Evolutionary conservation across 2,113 vertebrate species (phyloP).

Genomic region (Apeltes quadracus): DNA sequence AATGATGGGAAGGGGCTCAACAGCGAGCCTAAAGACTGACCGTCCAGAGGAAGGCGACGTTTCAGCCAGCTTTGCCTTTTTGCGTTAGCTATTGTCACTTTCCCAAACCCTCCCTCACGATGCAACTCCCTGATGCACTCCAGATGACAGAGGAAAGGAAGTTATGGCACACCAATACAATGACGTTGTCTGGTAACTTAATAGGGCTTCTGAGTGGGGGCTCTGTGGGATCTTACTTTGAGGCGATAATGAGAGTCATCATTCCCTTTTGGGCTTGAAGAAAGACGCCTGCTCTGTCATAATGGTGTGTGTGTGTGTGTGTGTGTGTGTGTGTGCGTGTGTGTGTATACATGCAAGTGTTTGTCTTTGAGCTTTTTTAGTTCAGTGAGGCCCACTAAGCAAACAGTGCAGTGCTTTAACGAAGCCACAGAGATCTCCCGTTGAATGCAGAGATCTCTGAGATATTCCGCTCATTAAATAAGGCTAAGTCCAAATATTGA

Average conservation of each 20-base stretch:
- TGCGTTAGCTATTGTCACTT: constrained; percentile 47
- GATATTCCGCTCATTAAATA: constrained; percentile 73
- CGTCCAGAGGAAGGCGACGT: constrained; percentile 28
- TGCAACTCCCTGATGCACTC: constrained; percentile 68
- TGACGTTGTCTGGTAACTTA: constrained; percentile 77
- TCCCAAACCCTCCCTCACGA: constrained; percentile 30
- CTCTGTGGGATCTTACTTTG: constrained; percentile 72
- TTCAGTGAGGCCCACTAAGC: constrained; percentile 62
- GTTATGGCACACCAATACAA: constrained; percentile 78
- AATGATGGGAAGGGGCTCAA: constrained; percentile 22
- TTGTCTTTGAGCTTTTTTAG: constrained; percentile 54
- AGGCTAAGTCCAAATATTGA: constrained; percentile 69
- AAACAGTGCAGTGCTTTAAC: constrained; percentile 63
- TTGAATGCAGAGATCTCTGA: constrained; percentile 51
- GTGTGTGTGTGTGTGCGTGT: constrained; percentile 18
- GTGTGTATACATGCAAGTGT: constrained; percentile 23
- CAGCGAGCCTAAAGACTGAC: constrained; percentile 29
- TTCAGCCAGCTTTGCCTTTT: constrained; percentile 64
- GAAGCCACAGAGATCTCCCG: constrained; percentile 52
- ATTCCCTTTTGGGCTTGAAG: constrained; percentile 71
- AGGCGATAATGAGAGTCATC: constrained; percentile 79
- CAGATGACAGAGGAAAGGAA: constrained; percentile 74
- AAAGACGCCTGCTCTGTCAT: constrained; percentile 50
- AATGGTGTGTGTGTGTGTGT: constrained; percentile 17
- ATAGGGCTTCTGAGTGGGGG: constrained; percentile 72